Evolutionary conservation across 2,888 invertebrate genomes (phyloP).

Genomic region (Athrips mouffetella): DNA sequence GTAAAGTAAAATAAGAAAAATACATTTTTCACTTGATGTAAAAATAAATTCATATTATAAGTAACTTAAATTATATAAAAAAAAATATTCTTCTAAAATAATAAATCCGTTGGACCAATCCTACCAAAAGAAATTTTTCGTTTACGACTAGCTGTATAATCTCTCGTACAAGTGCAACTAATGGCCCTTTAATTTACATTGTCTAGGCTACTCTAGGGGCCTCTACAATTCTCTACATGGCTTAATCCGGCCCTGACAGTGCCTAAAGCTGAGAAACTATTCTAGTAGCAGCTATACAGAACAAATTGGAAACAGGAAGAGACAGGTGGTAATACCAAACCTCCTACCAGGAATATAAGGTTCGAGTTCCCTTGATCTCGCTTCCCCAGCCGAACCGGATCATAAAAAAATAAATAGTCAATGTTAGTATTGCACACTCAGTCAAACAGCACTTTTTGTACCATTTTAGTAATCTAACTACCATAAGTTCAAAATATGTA

Average conservation of each 20-base stretch:
- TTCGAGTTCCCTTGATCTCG: constrained; percentile 73
- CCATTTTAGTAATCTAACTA: constrained; percentile 2
- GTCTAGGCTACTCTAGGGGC: too few species aligned
- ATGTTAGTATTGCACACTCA: constrained; percentile 16
- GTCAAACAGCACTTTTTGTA: background rate
- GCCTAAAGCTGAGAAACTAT: constrained; percentile 10
- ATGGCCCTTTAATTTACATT: constrained; percentile 1
- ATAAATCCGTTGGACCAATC: background rate
- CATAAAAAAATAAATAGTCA: constrained; percentile 63
- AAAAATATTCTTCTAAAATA: background rate
- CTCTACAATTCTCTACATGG: too few species aligned
- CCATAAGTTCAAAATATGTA: background rate
- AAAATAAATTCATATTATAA: too few species aligned
- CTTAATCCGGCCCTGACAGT: too few species aligned
- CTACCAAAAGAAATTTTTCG: background rate
- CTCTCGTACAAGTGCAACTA: too few species aligned
- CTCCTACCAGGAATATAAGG: constrained; percentile 73
- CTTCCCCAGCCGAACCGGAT: constrained; percentile 64
- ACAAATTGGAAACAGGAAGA: constrained; percentile 36
- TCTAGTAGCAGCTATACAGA: constrained; percentile 12
- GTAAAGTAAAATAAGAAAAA: too few species aligned
- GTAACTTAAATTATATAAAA: too few species aligned
- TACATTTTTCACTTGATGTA: too few species aligned
- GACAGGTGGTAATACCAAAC: constrained; percentile 50
- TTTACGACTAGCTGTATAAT: too few species aligned